These are phyloP conservation scores for Cetonia aurata DNA, from an alignment of 2,888 invertebrate species.

Conservation along the genomic window DNA sequence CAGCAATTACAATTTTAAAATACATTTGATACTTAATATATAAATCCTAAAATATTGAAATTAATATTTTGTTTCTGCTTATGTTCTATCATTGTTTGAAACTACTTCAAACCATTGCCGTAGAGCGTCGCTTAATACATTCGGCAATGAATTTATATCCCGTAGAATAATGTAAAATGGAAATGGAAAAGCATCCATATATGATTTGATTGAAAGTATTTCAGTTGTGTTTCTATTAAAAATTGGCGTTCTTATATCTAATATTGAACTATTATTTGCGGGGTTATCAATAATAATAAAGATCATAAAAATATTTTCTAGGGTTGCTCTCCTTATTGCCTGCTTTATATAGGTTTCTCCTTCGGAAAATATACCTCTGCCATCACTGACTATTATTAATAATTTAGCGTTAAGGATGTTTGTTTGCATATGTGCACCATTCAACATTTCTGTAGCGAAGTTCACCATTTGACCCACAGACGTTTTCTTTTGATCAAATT, in stretches of 20 bases:
- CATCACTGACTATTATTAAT: constrained; percentile 94
- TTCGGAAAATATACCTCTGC: constrained; percentile 91
- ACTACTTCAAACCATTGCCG: constrained; percentile 99
- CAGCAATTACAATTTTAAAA: neutral
- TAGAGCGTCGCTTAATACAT: constrained; percentile 93
- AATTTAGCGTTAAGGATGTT: constrained; percentile 82
- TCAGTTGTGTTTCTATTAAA: constrained; percentile 73
- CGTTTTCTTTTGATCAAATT: constrained; percentile 92
- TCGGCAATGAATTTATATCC: constrained; percentile 89
- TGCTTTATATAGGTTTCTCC: constrained; percentile 82
- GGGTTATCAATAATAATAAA: constrained; percentile 97
- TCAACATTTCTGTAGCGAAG: constrained; percentile 79
- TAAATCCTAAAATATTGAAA: neutral
- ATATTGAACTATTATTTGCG: constrained; percentile 90
- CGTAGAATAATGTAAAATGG: constrained; percentile 96
- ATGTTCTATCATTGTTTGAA: constrained; percentile 67
- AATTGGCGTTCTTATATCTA: constrained; percentile 87
- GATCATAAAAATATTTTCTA: constrained; percentile 88
- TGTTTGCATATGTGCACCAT: constrained; percentile 58
- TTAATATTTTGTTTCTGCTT: neutral
- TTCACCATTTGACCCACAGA: constrained; percentile 86
- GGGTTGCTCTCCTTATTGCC: constrained; percentile 84
- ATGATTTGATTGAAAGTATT: constrained; percentile 74
- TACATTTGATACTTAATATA: neutral
- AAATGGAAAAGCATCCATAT: constrained; percentile 97